Conservation (phyloP, 2,888 invertebrate genomes). For the Caenorhabditis doughertyi region DNA sequence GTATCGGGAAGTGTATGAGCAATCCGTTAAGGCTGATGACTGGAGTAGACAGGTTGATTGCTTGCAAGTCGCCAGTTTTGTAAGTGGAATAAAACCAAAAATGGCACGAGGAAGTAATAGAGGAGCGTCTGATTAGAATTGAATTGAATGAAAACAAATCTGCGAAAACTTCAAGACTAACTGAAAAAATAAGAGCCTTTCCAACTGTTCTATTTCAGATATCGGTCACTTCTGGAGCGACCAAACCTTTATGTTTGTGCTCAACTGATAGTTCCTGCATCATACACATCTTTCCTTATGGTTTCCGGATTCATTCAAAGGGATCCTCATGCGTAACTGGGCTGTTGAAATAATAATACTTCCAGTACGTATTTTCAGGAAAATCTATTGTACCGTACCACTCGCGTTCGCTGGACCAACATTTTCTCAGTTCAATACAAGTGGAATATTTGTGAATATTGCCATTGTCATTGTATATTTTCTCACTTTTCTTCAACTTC, state of each 20-base stretch:
- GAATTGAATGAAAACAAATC: no score
- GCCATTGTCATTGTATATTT: constrained; percentile 47
- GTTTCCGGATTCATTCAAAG: constrained; percentile 45
- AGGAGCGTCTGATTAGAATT: background rate
- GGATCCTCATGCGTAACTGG: constrained; percentile 33
- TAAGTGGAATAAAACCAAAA: constrained; percentile 9
- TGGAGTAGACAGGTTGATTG: constrained; percentile 57
- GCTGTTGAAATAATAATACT: background rate
- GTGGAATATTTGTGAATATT: constrained; percentile 44
- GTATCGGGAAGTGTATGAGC: constrained; percentile 52
- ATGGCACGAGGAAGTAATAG: background rate
- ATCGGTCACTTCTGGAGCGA: constrained; percentile 43
- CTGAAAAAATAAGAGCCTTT: background rate
- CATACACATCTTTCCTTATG: constrained; percentile 42
- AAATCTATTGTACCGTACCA: constrained; percentile 47
- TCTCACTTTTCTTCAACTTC: constrained; percentile 39
- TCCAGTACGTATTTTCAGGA: constrained; percentile 11
- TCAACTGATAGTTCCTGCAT: constrained; percentile 31
- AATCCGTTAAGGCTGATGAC: constrained; percentile 56
- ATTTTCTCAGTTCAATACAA: constrained; percentile 40
- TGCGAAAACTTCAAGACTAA: background rate
- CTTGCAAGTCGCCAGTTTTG: constrained; percentile 51
- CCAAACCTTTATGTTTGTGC: constrained; percentile 33
- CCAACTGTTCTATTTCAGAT: constrained; percentile 17
- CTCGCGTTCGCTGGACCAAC: constrained; percentile 43